Evolutionary conservation across 2,113 vertebrate genomes (phyloP).

Genomic region (Aegotheles bennettii): DNA sequence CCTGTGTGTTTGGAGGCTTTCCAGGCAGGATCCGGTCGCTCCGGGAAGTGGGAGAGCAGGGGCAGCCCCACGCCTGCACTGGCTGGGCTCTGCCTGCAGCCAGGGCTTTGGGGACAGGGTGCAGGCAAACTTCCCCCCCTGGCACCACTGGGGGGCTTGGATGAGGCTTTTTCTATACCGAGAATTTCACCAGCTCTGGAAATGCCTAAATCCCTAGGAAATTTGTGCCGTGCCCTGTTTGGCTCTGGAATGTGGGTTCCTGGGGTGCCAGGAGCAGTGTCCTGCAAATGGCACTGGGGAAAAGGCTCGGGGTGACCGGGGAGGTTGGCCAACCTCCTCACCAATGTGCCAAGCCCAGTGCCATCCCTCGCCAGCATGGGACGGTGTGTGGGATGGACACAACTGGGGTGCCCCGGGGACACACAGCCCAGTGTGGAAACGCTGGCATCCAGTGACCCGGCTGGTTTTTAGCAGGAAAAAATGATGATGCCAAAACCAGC

Average conservation of each 20-base stretch:
- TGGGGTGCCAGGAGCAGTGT: neutral
- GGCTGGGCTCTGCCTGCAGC: fast-evolving
- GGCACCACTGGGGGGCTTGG: fast-evolving
- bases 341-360: fast-evolving
- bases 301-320: neutral
- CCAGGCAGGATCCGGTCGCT: fast-evolving
- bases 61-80: fast-evolving
- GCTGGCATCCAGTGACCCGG: fast-evolving
- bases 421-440: fast-evolving
- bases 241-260: neutral
- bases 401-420: neutral
- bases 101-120: fast-evolving
- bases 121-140: neutral
- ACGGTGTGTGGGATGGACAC: neutral
- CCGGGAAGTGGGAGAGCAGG: neutral
- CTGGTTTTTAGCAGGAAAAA: neutral
- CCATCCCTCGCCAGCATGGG: neutral
- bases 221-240: neutral
- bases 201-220: neutral
- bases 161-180: neutral
- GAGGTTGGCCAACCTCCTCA: neutral
- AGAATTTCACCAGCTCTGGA: neutral
- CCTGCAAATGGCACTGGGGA: neutral
- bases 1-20: neutral
- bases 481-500: neutral